Conservation (phyloP, 2,888 invertebrate genomes). For the Andricus quercusramuli region DNA sequence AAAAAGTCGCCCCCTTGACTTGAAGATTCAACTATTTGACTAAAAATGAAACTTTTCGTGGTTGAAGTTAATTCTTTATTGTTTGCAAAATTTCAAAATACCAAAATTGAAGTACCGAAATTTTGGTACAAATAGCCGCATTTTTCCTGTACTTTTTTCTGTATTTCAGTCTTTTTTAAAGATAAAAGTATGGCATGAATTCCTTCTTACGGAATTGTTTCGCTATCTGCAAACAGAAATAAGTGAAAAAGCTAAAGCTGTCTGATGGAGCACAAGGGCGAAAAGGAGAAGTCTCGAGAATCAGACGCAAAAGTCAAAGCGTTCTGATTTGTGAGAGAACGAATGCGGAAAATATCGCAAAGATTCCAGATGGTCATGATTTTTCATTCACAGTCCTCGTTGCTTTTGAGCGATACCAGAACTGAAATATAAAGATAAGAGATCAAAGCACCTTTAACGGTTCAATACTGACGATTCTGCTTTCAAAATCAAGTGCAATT, state of each 20-base stretch:
- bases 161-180: no score
- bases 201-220: background rate
- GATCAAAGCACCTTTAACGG: background rate
- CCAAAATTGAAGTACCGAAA: no score
- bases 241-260: background rate
- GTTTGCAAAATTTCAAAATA: no score
- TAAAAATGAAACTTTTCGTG: no score
- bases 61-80: no score
- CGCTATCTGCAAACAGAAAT: slow-evolving; percentile 9
- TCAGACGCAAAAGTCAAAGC: slow-evolving; percentile 4
- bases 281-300: background rate
- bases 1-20: no score
- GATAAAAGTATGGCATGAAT: no score
- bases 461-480: background rate
- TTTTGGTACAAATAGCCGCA: no score
- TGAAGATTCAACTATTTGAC: no score
- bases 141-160: no score
- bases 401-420: background rate
- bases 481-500: background rate
- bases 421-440: background rate
- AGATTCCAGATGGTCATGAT: no score
- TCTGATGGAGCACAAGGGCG: background rate
- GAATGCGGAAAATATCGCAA: background rate
- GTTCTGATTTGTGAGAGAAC: background rate
- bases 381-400: no score